These are phyloP conservation scores for Phalloptychus januarius DNA, from an alignment of 2,797 vertebrate genomes.

Conservation along the genomic window DNA sequence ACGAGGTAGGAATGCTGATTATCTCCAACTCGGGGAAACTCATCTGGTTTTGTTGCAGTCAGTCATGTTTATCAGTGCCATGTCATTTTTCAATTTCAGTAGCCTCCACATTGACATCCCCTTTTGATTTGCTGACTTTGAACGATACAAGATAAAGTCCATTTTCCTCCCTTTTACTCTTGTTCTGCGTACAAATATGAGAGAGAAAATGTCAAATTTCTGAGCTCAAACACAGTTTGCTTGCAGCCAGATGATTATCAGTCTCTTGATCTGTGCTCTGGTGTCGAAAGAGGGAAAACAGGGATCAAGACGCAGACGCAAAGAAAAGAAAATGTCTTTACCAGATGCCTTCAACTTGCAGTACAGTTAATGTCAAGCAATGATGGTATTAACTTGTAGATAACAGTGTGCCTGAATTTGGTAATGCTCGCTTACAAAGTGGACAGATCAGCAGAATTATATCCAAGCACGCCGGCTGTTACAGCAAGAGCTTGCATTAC, in stretches of 20 bases:
- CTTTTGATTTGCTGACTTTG: conserved; percentile 39
- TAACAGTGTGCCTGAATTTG: conserved; percentile 49
- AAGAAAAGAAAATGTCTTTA: conserved; percentile 40
- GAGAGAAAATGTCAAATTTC: conserved; percentile 60
- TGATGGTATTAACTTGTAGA: conserved; percentile 29
- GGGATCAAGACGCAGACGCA: conserved; percentile 46
- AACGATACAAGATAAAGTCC: conserved; percentile 48
- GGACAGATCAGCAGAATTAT: conserved; percentile 47
- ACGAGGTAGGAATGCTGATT: conserved; percentile 89
- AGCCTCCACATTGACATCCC: conserved; percentile 10
- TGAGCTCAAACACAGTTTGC: conserved; percentile 67
- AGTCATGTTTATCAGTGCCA: conserved; percentile 32
- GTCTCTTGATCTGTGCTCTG: conserved; percentile 44
- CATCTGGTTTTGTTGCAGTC: conserved; percentile 32
- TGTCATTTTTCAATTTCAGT: conserved; percentile 30
- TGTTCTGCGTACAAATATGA: conserved; percentile 59
- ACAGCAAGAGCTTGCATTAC: conserved; percentile 36
- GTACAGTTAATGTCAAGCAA: conserved; percentile 46
- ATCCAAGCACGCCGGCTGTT: conserved; percentile 35
- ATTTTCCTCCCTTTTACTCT: conserved; percentile 31
- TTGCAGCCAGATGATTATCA: conserved; percentile 74
- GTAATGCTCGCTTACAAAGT: conserved; percentile 33
- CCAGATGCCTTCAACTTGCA: conserved; percentile 58
- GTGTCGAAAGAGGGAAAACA: conserved; percentile 38
- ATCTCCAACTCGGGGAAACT: conserved; percentile 50